Base-by-base conservation (phyloP, 2,797 vertebrate species). In the Muraenolepis orangiensis region DNA sequence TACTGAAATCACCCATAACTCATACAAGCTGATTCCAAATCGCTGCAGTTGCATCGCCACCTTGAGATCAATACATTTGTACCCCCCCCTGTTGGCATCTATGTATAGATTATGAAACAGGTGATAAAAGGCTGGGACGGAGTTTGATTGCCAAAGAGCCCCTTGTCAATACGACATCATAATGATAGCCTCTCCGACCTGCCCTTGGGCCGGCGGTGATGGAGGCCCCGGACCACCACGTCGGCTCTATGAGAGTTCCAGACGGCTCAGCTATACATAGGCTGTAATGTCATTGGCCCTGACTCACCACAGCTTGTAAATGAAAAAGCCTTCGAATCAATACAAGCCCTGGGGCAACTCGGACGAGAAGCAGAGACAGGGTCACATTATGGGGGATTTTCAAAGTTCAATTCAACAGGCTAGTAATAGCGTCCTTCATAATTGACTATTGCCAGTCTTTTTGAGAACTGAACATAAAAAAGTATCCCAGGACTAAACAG, bases 251-350 rank as follows among this genome's bases (percentile, higher is more conserved):
- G 57, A 26, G 23, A 6, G n/a, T 6, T 80, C 81, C 79, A 88
- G 84, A 88, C 79, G 70, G 74, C 79, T 75, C 61, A 66, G 78
- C 88, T 89, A 89, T 82, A 89, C 83, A 89, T 89, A 86, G 57
- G 91, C 86, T 69, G 70, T 89, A 91, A 92, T 86, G 85, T 82
- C 82, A 78, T 85, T 29, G 40, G 72, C 70, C 80, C 82, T 82
- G 82, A 88, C 80, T 80, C 75, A 77, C 72, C 82, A 80, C 78
- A 74, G 87, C 78, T 78, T 88, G 86, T 75, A 86, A 89, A 91
- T 90, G 81, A 88, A 82, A 64, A 88, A 85, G 81, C 71, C 13
- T 29, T 75, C 38, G 81, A 86, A 93, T 94, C 90, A 74, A 93
- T 93, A 64, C 84, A 71, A 79, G 76, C 68, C 78, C 79, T 78